Base-by-base conservation (phyloP, 2,888 invertebrate species). In the Uropetala carovei region DNA sequence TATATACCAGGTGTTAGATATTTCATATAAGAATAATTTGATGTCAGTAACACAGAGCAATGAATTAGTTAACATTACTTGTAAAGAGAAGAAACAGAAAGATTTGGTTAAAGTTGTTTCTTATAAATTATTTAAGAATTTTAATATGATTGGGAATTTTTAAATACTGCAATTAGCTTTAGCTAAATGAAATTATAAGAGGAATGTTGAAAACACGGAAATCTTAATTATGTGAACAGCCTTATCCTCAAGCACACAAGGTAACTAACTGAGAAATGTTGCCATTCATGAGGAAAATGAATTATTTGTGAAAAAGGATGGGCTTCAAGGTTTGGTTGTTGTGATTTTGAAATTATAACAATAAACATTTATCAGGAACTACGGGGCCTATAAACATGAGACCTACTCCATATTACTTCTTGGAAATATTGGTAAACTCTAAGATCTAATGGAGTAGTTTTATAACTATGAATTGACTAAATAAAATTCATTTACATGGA, bases 361-460 rank as follows among this genome's bases (percentile, higher is more conserved):
- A 3, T 75, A 22, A 43, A 1, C 5, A 75, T 75, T 75, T 27
- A 22, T 75, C 22, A n/a, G 68, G 68, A 22, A n/a, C 68, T 68
- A 68, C 68, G 18, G 64, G 16, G 22, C n/a, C 11, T 11, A 27
- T 27, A 75, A 75, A 75, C 7, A 75, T 27, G 22, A 75, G 0
- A 22, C 10, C 22, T 75, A 75, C 22, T 5, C 13, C 13, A 75
- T 13, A 75, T 27, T 27, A 75, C 16, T 75, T 5, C 43, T 43
- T 27, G 10, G 13, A 75, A 75, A 22, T 89, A 64, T 18, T 13
- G 18, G 86, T 60, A 30, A 83, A 83, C 18, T 64, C 18, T 64
- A 68, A 27, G 14, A 43, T 60, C 64, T 89, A 89, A 89, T 27
- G 43, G 64, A 64, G 27, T 89, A 27, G 64, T 43, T 56, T 64